A percentile compares a stretch with the other conserved stretches of the same genome.
Conservation (phyloP, 1,140 invertebrate genomes). For the Drosophila sturtevanti region DNA sequence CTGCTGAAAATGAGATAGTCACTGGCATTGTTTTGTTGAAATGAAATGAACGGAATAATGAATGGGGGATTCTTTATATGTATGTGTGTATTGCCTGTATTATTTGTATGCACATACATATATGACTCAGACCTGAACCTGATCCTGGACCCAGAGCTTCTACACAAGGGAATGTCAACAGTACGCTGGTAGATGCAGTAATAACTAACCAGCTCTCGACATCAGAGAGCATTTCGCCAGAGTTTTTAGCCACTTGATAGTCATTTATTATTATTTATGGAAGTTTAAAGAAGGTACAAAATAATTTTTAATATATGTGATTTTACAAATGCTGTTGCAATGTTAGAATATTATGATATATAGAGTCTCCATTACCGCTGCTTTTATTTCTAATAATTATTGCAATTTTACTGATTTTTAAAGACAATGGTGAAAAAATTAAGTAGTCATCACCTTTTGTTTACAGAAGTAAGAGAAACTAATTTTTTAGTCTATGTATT, state of each 20-base stretch:
- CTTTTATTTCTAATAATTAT: not conserved
- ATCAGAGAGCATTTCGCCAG: slow-evolving; percentile 38
- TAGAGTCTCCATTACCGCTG: not conserved
- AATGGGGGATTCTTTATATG: slow-evolving; percentile 24
- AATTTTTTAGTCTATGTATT: too few relatives aligned
- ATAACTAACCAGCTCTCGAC: slow-evolving; percentile 66
- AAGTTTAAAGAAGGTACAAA: slow-evolving; percentile 12
- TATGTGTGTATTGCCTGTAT: not conserved
- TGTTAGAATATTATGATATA: not conserved
- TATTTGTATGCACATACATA: not conserved
- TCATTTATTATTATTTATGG: slow-evolving; percentile 66
- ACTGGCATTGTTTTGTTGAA: slow-evolving; percentile 64
- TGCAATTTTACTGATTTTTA: not conserved
- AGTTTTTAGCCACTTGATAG: slow-evolving; percentile 18
- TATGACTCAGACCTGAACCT: not conserved
- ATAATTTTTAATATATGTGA: slow-evolving; percentile 3
- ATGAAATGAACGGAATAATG: slow-evolving; percentile 69
- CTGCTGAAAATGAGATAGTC: slow-evolving; percentile 74
- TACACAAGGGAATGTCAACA: slow-evolving; percentile 29
- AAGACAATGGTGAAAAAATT: not conserved
- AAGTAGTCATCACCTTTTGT: too few relatives aligned
- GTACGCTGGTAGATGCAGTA: slow-evolving; percentile 23
- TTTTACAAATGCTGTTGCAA: not conserved
- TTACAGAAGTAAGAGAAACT: too few relatives aligned
- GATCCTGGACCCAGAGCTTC: not conserved